Base-by-base conservation (phyloP, 2,888 invertebrate genomes). In the Amblyjoppa fuscipennis region DNA sequence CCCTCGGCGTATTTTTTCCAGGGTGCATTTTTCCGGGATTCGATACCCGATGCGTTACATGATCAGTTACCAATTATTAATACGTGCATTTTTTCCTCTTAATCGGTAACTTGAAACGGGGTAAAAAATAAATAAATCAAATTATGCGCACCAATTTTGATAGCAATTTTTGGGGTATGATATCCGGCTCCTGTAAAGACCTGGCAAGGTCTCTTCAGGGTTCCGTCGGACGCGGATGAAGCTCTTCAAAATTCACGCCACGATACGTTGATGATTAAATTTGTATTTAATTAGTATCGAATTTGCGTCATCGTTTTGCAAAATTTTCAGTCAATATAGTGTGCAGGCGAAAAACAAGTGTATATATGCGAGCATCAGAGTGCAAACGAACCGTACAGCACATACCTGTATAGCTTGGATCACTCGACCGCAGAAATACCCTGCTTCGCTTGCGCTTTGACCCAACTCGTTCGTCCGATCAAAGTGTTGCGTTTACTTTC, bases 401-500 rank as follows among this genome's bases (percentile, higher is more conserved):
- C 53, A 71, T 69, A 66, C 77, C 77, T 61, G 69, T 49, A 82
- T 66, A 20, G 49, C 68, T 41, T 3, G 25, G 71, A 82, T 78
- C 59, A 59, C 25, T 71, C 45, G 73, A 78, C 82, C 79, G 79
- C 82, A 68, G 82, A 82, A 82, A 74, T 79, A 56, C 66, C 73
- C 73, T 25, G 34, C 71, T 25, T 70, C 51, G 75, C 66, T 82
- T 80, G 81, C 86, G 87, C 88, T 89, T 87, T 85, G 87, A 87
- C 80, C 81, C 74, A 77, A 83, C 82, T 77, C 75, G 68, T 71
- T 75, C 71, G 71, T 51, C 20, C 84, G 88, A 89, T 90, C 90
- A 89, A 90, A 91, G 89, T 88, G 85, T 88, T 84, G 83, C 88
- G 85, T 90, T 91, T 88, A 89, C 88, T 87, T 87, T 89, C 66